Conservation (phyloP, 2,888 invertebrate genomes). For the Heliconius cydno region DNA sequence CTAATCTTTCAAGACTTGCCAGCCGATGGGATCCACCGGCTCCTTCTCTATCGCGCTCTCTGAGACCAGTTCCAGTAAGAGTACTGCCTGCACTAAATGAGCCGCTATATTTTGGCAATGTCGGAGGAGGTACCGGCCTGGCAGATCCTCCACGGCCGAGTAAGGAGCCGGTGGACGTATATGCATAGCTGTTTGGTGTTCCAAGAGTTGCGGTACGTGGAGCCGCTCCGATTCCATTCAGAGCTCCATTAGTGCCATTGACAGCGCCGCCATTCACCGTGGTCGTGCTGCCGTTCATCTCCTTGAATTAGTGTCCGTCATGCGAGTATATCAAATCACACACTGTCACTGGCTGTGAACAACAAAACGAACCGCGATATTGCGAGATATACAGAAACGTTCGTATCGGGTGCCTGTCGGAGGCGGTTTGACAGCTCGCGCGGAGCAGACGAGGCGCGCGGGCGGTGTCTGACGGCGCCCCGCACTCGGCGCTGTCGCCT, state of each 20-base stretch:
- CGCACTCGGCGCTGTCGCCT: conserved; percentile 60
- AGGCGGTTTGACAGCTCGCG: conserved; percentile 82
- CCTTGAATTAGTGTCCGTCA: conserved; percentile 70
- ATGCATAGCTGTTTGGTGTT: conserved; percentile 85
- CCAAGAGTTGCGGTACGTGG: conserved; percentile 79
- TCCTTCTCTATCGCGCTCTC: conserved; percentile 86
- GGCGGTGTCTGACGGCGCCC: conserved; percentile 60
- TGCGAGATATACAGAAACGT: conserved; percentile 71
- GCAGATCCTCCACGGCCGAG: conserved; percentile 85
- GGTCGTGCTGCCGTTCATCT: conserved; percentile 83
- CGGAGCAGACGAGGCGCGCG: conserved; percentile 71
- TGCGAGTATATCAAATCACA: conserved; percentile 74
- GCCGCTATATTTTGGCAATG: conserved; percentile 90
- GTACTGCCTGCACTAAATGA: conserved; percentile 87
- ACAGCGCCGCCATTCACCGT: conserved; percentile 80
- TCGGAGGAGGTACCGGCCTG: conserved; percentile 90
- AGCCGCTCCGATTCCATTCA: conserved; percentile 76
- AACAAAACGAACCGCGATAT: conserved; percentile 69
- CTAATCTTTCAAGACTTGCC: conserved; percentile 92
- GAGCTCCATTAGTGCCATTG: conserved; percentile 75
- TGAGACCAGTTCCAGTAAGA: conserved; percentile 82
- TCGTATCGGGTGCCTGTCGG: conserved; percentile 80
- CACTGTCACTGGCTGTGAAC: conserved; percentile 76
- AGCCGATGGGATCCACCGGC: conserved; percentile 90
- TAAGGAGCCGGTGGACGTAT: conserved; percentile 85